Conservation (phyloP, 2,113 vertebrate genomes). For the Lethenteron reissneri region DNA sequence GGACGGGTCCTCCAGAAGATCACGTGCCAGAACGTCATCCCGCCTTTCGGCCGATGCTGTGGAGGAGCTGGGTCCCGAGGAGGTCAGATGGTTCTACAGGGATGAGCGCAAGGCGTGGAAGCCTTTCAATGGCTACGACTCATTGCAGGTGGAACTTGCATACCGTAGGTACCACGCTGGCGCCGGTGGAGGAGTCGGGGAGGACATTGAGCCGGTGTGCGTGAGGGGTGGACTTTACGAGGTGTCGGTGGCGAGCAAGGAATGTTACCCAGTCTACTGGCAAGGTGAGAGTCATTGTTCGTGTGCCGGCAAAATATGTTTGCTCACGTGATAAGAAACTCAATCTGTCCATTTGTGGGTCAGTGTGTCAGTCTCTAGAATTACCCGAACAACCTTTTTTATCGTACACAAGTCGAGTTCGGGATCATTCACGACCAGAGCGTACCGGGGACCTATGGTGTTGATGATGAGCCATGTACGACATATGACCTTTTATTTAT, state of each 20-base stretch:
- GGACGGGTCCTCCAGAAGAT: too few species aligned
- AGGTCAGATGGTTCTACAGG: slow-evolving; percentile 91
- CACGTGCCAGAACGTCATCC: background rate
- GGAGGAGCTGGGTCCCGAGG: slow-evolving; percentile 67
- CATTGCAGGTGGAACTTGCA: slow-evolving; percentile 57
- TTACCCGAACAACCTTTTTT: background rate
- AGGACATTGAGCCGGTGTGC: slow-evolving; percentile 43
- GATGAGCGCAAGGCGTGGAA: slow-evolving; percentile 92
- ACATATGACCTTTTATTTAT: background rate
- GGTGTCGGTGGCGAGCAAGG: slow-evolving; percentile 49
- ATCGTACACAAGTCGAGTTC: background rate
- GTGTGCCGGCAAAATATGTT: too few species aligned
- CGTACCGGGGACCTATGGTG: too few species aligned
- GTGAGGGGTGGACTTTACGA: slow-evolving; percentile 82
- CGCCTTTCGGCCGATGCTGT: slow-evolving; percentile 39
- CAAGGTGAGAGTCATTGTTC: slow-evolving; percentile 39
- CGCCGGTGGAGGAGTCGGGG: slow-evolving; percentile 10
- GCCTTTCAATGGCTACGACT: slow-evolving; percentile 73
- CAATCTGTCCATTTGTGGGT: background rate
- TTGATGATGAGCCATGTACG: background rate
- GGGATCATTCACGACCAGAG: background rate
- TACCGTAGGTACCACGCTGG: slow-evolving; percentile 22
- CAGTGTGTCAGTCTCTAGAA: background rate
- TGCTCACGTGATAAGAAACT: background rate
- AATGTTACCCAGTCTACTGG: slow-evolving; percentile 85